Evolutionary conservation across 37 sponge, comb jelly and placozoan species (phyloP).

Genomic region (Ianthella basta): DNA sequence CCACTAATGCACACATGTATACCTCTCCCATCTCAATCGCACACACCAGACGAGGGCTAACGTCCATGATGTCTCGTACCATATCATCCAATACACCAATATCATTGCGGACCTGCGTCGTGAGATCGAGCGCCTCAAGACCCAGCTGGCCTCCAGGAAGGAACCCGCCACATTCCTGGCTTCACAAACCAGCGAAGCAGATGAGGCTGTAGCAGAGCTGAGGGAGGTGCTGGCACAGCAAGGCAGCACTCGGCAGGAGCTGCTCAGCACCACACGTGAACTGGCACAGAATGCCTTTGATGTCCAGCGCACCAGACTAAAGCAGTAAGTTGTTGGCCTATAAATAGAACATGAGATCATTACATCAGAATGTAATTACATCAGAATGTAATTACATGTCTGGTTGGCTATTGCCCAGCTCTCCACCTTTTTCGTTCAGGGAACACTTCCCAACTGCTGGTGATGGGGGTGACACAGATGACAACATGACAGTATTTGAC

Average conservation of each 20-base stretch:
- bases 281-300: conserved; percentile 60
- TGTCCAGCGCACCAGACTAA: conserved; percentile 39
- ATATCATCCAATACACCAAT: conserved; percentile 72
- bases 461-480: not conserved
- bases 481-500: not conserved
- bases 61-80: conserved; percentile 65
- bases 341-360: too few relatives aligned
- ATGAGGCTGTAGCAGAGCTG: conserved; percentile 29
- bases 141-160: conserved; percentile 2
- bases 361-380: too few relatives aligned
- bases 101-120: conserved; percentile 65
- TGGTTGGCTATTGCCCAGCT: too few relatives aligned
- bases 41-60: conserved; percentile 38
- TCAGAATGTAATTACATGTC: too few relatives aligned
- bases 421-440: not conserved
- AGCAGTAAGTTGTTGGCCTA: conserved; percentile 20
- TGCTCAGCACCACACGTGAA: conserved; percentile 33
- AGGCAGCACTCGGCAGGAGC: conserved; percentile 47
- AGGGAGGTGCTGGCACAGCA: conserved; percentile 48
- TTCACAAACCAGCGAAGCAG: not conserved
- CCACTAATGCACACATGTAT: too few relatives aligned
- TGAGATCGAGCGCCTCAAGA: conserved; percentile 61
- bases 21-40: too few relatives aligned
- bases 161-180: not conserved
- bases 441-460: conserved; percentile 4